These are phyloP conservation scores for Entomobrya multifasciata DNA, from an alignment of 2,888 invertebrate genomes.

Conservation along the genomic window DNA sequence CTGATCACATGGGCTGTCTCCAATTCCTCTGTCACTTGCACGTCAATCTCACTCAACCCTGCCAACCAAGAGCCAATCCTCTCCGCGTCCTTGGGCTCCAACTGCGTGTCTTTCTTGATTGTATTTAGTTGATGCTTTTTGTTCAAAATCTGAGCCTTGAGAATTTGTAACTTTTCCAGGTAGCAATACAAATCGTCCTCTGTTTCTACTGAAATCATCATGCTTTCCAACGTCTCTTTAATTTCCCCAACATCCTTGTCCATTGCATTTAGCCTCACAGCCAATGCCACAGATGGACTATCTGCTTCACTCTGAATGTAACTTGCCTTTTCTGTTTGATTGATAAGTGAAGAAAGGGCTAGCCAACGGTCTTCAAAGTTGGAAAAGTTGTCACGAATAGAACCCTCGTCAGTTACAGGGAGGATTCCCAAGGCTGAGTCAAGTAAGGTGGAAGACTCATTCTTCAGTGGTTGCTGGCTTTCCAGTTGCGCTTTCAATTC, in stretches of 20 bases:
- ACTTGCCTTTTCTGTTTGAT: conserved; percentile 74
- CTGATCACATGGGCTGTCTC: conserved; percentile 88
- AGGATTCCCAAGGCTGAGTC: conserved; percentile 90
- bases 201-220: conserved; percentile 90
- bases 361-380: conserved; percentile 90
- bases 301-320: conserved; percentile 72
- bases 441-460: conserved; percentile 87
- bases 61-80: conserved; percentile 88
- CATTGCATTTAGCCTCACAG: conserved; percentile 88
- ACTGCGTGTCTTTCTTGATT: conserved; percentile 72
- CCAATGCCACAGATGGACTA: conserved; percentile 86
- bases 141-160: conserved; percentile 79
- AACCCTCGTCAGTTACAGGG: conserved; percentile 91
- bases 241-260: conserved; percentile 90
- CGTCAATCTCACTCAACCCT: conserved; percentile 87
- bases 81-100: conserved; percentile 86
- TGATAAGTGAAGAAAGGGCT: conserved; percentile 72
- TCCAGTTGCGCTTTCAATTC: conserved; percentile 93
- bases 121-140: conserved; percentile 79
- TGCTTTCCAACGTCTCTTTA: conserved; percentile 86
- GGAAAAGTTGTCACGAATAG: conserved; percentile 89
- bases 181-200: conserved; percentile 91
- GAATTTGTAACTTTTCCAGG: conserved; percentile 87
- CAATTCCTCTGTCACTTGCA: conserved; percentile 88
- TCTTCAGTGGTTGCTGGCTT: conserved; percentile 89